Conservation (phyloP, 2,797 vertebrate genomes). For the Protonibea diacanthus region DNA sequence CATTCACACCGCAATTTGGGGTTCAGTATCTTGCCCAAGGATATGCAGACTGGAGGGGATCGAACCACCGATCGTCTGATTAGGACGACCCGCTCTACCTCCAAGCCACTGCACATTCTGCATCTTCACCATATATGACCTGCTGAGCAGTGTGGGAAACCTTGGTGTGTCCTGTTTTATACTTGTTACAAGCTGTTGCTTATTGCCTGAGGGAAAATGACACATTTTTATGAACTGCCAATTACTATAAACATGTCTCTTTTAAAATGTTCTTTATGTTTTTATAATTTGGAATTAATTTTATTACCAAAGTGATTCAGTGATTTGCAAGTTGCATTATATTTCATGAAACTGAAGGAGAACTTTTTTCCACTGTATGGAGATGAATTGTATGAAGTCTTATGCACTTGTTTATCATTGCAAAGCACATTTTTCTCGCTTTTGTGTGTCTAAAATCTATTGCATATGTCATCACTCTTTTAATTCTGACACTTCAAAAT, state of each 20-base stretch:
- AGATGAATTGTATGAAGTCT: not conserved
- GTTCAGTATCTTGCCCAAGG: too few species aligned
- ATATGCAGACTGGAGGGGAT: too few species aligned
- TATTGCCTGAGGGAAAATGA: slow-evolving; percentile 20
- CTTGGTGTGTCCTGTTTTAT: not conserved
- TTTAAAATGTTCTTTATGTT: not conserved
- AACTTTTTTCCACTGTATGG: not conserved
- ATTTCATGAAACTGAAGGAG: not conserved
- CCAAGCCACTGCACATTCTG: not conserved
- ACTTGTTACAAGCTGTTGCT: not conserved
- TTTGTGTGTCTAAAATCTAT: not conserved
- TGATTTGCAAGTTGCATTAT: not conserved
- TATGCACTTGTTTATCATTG: not conserved
- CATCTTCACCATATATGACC: not conserved
- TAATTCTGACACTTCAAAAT: not conserved
- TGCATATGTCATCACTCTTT: not conserved
- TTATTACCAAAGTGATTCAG: not conserved
- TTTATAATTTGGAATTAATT: not conserved
- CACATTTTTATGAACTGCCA: not conserved
- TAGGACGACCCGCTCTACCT: too few species aligned
- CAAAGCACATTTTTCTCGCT: not conserved
- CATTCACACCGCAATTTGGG: too few species aligned
- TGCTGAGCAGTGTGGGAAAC: not conserved
- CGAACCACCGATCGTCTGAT: too few species aligned
- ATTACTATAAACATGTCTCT: not conserved